These are phyloP conservation scores for Hydraecia micacea DNA, from an alignment of 2,888 invertebrate species.

Conservation along the genomic window DNA sequence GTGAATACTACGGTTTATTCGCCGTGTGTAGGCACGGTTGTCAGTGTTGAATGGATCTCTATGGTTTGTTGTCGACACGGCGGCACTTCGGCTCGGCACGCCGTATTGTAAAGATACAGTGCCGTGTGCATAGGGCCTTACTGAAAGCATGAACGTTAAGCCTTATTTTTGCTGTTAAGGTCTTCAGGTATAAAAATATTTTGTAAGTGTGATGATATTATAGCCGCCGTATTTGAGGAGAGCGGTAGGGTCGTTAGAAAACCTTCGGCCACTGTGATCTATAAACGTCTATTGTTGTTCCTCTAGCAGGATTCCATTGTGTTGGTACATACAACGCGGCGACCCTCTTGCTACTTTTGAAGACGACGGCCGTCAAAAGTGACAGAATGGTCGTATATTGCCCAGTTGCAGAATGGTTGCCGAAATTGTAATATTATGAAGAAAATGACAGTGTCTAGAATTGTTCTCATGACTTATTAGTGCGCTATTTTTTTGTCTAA, in stretches of 20 bases:
- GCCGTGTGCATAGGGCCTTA: not conserved
- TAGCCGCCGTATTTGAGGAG: not conserved
- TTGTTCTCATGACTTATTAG: not conserved
- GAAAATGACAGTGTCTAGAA: not conserved
- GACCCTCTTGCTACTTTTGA: not conserved
- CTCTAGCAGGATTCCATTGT: not conserved
- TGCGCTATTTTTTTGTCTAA: not conserved
- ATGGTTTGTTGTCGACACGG: not conserved
- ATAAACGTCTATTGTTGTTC: conserved; percentile 18
- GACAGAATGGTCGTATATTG: conserved; percentile 16
- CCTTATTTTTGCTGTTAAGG: not conserved
- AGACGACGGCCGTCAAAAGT: not conserved
- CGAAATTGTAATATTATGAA: conserved; percentile 3
- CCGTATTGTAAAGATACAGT: too few relatives aligned
- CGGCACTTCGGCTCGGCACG: not conserved
- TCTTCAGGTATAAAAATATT: not conserved
- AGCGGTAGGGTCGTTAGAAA: not conserved
- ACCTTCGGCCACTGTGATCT: not conserved
- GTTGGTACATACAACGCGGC: not conserved
- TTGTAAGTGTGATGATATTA: not conserved
- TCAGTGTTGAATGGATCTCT: not conserved
- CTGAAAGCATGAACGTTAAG: too few relatives aligned
- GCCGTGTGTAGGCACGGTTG: too few relatives aligned
- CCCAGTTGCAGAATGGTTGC: not conserved
- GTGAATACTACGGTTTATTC: not conserved